phyloP scores from a whole-genome alignment of 2,888 invertebrate species.

The Drosophila anomelani region DNA sequence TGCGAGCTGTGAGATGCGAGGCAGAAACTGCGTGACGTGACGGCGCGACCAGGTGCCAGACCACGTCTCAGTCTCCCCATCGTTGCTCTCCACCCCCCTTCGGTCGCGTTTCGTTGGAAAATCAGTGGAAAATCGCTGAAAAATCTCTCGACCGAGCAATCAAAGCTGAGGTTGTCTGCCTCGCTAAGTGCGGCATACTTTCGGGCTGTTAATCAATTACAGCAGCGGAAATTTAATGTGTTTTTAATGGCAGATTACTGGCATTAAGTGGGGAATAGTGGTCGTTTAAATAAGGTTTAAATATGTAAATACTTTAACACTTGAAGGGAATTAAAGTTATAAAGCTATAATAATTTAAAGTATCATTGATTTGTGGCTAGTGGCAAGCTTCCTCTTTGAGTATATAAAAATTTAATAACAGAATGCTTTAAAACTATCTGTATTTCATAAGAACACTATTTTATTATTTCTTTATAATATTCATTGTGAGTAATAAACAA shows the following conservation, averaged over 20 bases:
- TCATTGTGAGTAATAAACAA: background rate
- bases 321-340: fast-evolving
- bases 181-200: slow-evolving; percentile 36
- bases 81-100: background rate
- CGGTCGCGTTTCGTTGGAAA: background rate
- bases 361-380: too few relatives aligned
- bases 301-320: background rate
- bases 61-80: slow-evolving; percentile 24
- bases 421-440: background rate
- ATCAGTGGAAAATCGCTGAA: slow-evolving; percentile 17
- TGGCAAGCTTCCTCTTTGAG: too few relatives aligned
- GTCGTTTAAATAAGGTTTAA: background rate
- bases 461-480: background rate
- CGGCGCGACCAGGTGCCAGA: slow-evolving; percentile 31
- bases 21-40: slow-evolving; percentile 40
- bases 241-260: slow-evolving; percentile 10
- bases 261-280: background rate
- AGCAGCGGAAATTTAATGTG: slow-evolving; percentile 2
- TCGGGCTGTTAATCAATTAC: slow-evolving; percentile 30
- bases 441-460: background rate
- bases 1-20: slow-evolving; percentile 25
- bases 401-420: background rate
- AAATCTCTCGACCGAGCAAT: slow-evolving; percentile 5
- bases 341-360: too few relatives aligned
- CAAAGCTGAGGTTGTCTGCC: slow-evolving; percentile 6